Conservation (phyloP, 2,888 invertebrate species). For the Acronicta psi region DNA sequence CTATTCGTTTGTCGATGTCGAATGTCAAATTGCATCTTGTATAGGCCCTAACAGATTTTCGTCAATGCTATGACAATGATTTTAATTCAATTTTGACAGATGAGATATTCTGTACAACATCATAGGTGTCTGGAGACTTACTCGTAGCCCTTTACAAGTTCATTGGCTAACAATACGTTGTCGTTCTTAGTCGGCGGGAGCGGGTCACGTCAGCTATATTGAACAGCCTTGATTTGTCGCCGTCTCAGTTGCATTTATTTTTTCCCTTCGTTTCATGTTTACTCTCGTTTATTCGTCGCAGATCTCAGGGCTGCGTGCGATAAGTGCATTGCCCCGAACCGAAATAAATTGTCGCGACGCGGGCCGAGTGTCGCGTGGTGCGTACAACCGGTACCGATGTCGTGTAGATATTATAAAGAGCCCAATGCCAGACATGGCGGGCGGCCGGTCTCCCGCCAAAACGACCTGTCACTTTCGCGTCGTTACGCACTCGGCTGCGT, state of each 20-base stretch:
- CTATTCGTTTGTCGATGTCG: no score
- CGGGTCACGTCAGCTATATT: constrained; percentile 22
- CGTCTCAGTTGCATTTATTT: constrained; percentile 68
- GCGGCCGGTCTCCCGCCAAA: constrained; percentile 70
- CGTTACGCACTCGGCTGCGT: constrained; percentile 59
- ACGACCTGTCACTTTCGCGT: constrained; percentile 73
- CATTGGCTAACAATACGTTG: constrained; percentile 25
- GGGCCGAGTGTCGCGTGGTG: constrained; percentile 73
- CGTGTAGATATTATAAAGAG: constrained; percentile 61
- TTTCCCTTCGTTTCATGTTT: constrained; percentile 74
- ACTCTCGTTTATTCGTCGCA: constrained; percentile 79
- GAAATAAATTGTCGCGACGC: constrained; percentile 88
- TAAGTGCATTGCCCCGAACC: constrained; percentile 88
- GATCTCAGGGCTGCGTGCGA: constrained; percentile 83
- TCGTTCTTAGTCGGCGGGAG: constrained; percentile 1
- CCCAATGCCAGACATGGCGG: constrained; percentile 69
- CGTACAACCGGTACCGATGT: constrained; percentile 85
- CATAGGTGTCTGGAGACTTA: constrained; percentile 20
- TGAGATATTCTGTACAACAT: constrained; percentile 3
- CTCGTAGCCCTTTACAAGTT: constrained; percentile 5
- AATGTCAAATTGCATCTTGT: no score
- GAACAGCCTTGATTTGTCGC: constrained; percentile 75
- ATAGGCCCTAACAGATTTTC: no score
- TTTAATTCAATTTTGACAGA: constrained; percentile 4
- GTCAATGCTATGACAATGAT: constrained; percentile 12